These are phyloP conservation scores for Tinea pellionella DNA, from an alignment of 2,888 invertebrate species.

Conservation along the genomic window DNA sequence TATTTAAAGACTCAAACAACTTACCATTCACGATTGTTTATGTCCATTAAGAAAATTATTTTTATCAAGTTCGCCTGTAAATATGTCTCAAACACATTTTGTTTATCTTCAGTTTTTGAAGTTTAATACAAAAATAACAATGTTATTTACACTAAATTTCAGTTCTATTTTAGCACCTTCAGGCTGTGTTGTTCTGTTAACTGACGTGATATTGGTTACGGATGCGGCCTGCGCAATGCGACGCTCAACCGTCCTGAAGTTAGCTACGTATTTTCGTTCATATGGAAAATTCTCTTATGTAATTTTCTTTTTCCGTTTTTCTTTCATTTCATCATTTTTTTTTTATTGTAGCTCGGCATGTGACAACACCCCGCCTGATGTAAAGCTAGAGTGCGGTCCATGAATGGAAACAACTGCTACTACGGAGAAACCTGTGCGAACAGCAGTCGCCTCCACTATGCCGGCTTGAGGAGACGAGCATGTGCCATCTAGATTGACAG, in stretches of 20 bases:
- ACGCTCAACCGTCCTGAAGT: slow-evolving; percentile 32
- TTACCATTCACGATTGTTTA: neutral
- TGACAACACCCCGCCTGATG: no score
- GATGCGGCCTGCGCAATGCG: slow-evolving; percentile 23
- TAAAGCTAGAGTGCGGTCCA: no score
- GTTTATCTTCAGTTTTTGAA: no score
- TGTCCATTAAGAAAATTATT: neutral
- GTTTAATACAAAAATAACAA: neutral
- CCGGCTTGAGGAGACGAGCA: no score
- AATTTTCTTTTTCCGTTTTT: neutral
- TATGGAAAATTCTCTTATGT: neutral
- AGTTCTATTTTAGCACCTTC: neutral
- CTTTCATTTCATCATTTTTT: no score
- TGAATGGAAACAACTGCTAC: no score
- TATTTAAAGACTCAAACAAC: neutral
- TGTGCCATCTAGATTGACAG: no score
- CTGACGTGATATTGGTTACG: slow-evolving; percentile 31
- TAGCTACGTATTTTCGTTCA: slow-evolving; percentile 17
- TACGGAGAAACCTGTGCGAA: no score
- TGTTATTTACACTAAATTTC: neutral
- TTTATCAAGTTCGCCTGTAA: no score
- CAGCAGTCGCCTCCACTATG: no score
- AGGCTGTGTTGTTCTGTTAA: slow-evolving; percentile 21
- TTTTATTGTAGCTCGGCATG: no score
- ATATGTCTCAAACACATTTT: no score